A percentile compares a stretch with the other conserved stretches of the same genome.
These are phyloP conservation scores for Anguilla anguilla DNA, from an alignment of 2,797 vertebrate species.

Conservation along the genomic window DNA sequence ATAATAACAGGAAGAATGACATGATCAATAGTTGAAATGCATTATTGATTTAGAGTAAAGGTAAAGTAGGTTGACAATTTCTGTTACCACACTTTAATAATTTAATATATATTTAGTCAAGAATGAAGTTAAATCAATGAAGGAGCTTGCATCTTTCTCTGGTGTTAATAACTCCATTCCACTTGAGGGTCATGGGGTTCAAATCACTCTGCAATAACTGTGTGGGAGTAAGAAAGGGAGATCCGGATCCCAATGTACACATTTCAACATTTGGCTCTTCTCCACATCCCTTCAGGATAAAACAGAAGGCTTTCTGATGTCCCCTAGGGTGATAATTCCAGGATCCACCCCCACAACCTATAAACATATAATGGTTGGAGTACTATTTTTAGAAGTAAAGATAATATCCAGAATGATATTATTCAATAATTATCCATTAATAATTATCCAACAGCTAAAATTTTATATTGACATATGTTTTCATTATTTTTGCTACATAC, in stretches of 20 bases:
- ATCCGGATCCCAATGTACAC: conserved; percentile 32
- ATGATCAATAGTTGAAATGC: neutral
- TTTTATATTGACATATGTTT: neutral
- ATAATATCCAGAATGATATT: neutral
- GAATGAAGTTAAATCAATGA: conserved; percentile 57
- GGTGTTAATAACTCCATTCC: conserved; percentile 52
- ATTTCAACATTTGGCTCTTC: conserved; percentile 42
- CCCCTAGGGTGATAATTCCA: conserved; percentile 1
- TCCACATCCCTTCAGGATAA: conserved; percentile 2
- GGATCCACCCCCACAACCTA: neutral
- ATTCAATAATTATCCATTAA: neutral
- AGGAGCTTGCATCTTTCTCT: conserved; percentile 43
- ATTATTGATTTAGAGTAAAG: neutral
- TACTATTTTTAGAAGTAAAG: neutral
- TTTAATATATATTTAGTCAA: conserved; percentile 54
- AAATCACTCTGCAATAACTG: conserved; percentile 30
- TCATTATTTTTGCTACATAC: neutral
- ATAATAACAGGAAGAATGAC: conserved; percentile 1
- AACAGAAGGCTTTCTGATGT: neutral
- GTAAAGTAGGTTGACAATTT: neutral
- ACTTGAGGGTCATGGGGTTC: conserved; percentile 46
- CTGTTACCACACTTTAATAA: conserved; percentile 45
- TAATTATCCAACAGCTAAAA: neutral
- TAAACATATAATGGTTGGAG: neutral
- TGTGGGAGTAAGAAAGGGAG: conserved; percentile 30